These are phyloP conservation scores for Pseudochaenichthys georgianus DNA, from an alignment of 2,797 vertebrate genomes.

Conservation along the genomic window DNA sequence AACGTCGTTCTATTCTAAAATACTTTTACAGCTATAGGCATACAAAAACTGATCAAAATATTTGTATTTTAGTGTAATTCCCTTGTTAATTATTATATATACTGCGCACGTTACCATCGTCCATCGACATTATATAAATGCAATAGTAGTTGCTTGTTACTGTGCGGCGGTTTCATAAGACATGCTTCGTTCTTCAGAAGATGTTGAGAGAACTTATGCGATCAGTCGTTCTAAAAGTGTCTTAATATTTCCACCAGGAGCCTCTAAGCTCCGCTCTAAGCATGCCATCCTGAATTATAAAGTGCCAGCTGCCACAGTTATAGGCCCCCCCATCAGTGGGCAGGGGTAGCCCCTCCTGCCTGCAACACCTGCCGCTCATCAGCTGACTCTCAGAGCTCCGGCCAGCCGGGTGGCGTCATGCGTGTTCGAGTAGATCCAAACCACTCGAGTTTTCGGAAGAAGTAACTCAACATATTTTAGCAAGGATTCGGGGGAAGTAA, in stretches of 20 bases:
- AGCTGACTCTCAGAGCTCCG: constrained; percentile 44
- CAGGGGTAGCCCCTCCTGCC: constrained; percentile 43
- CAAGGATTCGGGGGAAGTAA: background rate
- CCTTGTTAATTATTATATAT: background rate
- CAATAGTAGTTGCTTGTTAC: background rate
- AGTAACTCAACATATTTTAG: constrained; percentile 1
- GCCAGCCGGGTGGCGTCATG: constrained; percentile 36
- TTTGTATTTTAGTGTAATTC: background rate
- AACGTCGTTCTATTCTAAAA: background rate
- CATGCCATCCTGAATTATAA: constrained; percentile 66
- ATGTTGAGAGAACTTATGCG: constrained; percentile 45
- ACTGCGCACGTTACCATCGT: background rate
- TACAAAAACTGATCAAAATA: constrained; percentile 1
- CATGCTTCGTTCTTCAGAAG: constrained; percentile 5
- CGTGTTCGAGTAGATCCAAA: constrained; percentile 22
- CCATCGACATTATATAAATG: too few relatives aligned
- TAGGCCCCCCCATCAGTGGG: constrained; percentile 47
- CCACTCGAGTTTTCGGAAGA: background rate
- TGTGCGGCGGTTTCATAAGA: constrained; percentile 12
- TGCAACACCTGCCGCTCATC: constrained; percentile 63
- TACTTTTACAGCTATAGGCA: background rate
- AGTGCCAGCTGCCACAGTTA: constrained; percentile 67
- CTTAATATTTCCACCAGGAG: constrained; percentile 64
- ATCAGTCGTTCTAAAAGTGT: constrained; percentile 66
- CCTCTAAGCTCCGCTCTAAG: constrained; percentile 46